Base-by-base conservation (phyloP, 2,797 vertebrate genomes). In the Valencia hispanica region DNA sequence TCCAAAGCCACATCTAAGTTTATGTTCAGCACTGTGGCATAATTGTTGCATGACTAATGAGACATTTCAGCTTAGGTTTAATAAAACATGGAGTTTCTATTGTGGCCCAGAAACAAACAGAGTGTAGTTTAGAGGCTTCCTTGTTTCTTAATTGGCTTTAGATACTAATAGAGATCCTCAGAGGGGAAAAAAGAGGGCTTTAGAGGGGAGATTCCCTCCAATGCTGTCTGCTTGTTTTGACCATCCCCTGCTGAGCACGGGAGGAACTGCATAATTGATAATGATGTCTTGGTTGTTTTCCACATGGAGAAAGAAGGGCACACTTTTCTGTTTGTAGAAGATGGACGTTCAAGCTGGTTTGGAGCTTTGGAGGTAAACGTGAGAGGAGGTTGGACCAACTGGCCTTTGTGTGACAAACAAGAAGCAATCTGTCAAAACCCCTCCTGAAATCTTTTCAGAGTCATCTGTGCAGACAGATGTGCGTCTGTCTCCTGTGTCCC, bases 231-330 rank as follows among this genome's bases (percentile, higher is more conserved):
- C 70, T 88, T 90, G 86, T 90, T 89, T 84, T 84, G 50, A 91
- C 89, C 85, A 80, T 34, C 89, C 74, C 90, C 93, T 92, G 91
- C 88, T 93, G 94, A 63, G 25, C 70, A 43, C 27, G 45, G 9
- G 45, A 14, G 77, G 83, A 86, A 89, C 75, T 90, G 77, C 90
- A 85, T 2, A 18, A 0, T 15, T 66, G 63, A n/a, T 15, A 59
- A 59, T 30, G 22, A 65, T 25, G 61, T 39, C 61, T 65, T 10
- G 8, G 34, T 39, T 5, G 22, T 66, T 43, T 66, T n/a, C 36
- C 36, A 25, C 36, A 20, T 22, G 34, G 61, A 66, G 63, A n/a
- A 66, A 14, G 22, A n/a, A 41, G 25, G 25, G 25, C 39, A 43
- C 5, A 27, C 12, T 27, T 47, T 48, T 12, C 41, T 11, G 20